A percentile compares a stretch with the other conserved stretches of the same genome.
These are phyloP conservation scores for Xanthorhoe spadicearia DNA, from an alignment of 2,888 invertebrate genomes.

Conservation along the genomic window DNA sequence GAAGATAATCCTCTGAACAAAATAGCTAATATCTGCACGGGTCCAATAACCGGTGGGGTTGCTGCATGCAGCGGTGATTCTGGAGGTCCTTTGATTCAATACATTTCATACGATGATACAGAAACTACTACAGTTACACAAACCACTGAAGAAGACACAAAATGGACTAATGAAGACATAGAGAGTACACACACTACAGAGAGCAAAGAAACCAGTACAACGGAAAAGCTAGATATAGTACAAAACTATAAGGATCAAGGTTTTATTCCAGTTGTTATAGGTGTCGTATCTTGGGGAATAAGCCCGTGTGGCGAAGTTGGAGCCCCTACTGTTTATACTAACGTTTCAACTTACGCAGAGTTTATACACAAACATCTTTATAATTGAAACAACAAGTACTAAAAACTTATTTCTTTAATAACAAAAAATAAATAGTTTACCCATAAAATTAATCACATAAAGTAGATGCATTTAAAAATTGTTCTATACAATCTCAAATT, in stretches of 20 bases:
- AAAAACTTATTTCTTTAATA: not conserved
- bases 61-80: slow-evolving; percentile 85
- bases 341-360: slow-evolving; percentile 75
- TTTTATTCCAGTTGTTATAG: slow-evolving; percentile 66
- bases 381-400: slow-evolving; percentile 31
- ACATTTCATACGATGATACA: slow-evolving; percentile 42
- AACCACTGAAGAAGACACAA: slow-evolving; percentile 26
- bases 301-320: slow-evolving; percentile 80
- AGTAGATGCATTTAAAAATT: not conserved
- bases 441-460: slow-evolving; percentile 11
- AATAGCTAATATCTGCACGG: slow-evolving; percentile 81
- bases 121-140: slow-evolving; percentile 44
- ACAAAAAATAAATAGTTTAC: slow-evolving; percentile 14
- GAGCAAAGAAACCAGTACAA: slow-evolving; percentile 12
- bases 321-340: slow-evolving; percentile 83
- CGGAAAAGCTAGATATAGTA: slow-evolving; percentile 22
- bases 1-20: slow-evolving; percentile 73
- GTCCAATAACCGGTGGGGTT: slow-evolving; percentile 75
- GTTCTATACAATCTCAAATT: not conserved
- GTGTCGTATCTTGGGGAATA: slow-evolving; percentile 84
- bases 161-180: slow-evolving; percentile 1
- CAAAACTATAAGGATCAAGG: slow-evolving; percentile 41
- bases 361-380: slow-evolving; percentile 69
- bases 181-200: slow-evolving; percentile 13
- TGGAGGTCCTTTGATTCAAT: slow-evolving; percentile 80